Evolutionary conservation across 2,888 invertebrate species (phyloP), one percentile per base, ranked within the genome.

Genomic region (Entomobrya proxima): DNA sequence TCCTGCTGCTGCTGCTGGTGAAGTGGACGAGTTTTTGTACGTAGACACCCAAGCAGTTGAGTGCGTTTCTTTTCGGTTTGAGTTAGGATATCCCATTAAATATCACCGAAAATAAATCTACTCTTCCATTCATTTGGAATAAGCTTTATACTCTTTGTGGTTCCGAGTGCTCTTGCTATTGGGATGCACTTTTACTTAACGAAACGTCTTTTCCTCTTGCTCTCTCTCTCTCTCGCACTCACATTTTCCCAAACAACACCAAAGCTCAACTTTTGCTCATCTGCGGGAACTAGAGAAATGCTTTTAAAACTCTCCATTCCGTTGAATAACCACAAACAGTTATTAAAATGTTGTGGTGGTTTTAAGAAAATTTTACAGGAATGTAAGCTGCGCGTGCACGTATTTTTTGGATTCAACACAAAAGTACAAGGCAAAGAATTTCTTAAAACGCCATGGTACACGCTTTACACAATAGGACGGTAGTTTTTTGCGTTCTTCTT

Each of bases 51-150:
- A 32, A 32, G 32, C 61, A 32, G 15, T 13, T 61, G n/a, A 2
- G 52, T 52, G 52, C 32, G 7, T 30, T 15, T 72, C 27, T 32
- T 9, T 50, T 47, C 35, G 50, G 47, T 50, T 69, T 32, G 32
- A 32, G 15, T 30, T 13, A n/a, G n/a, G n/a, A 52, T 74, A 74
- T 76, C 85, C 85, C 67, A 85, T 85, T 79, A 85, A 85, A 79
- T 35, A 79, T 79, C 79, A 75, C 58, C 85, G 37, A 52, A 79
- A 79, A 75, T 85, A 85, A 85, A 85, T 85, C 85, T 79, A 85
- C 85, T 85, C 75, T 79, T 79, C 75, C 85, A 85, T 85, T 85
- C 85, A 85, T 79, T 85, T 52, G 85, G 85, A 85, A 85, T 85
- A 79, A 79, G 85, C 79, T 85, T 72, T 79, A 21, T 61, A 79